phyloP scores from a whole-genome alignment of 1,140 invertebrate species.

The Chymomyza costata region DNA sequence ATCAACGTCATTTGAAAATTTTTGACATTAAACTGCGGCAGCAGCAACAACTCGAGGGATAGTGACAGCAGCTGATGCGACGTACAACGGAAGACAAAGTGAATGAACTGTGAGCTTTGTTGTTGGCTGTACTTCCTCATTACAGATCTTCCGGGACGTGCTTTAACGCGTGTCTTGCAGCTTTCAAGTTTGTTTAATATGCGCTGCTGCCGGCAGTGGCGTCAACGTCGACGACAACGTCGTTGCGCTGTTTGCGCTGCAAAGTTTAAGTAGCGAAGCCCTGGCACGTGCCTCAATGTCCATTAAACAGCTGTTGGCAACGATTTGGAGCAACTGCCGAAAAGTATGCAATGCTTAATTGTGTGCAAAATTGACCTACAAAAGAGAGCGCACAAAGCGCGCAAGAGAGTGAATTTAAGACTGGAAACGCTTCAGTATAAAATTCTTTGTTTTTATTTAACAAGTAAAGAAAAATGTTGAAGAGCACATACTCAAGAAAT shows the following conservation, averaged over 20 bases:
- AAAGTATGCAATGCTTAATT: conserved; percentile 40
- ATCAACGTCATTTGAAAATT: conserved; percentile 48
- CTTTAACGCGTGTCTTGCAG: conserved; percentile 51
- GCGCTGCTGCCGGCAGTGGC: conserved; percentile 21
- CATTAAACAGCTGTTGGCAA: too few species aligned
- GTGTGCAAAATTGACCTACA: conserved; percentile 42
- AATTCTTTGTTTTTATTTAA: conserved; percentile 48
- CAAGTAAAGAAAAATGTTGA: conserved; percentile 39
- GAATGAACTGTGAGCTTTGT: conserved; percentile 35
- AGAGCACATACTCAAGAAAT: too few species aligned
- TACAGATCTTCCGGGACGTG: conserved; percentile 48
- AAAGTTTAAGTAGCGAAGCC: conserved; percentile 10
- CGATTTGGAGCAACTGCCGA: too few species aligned
- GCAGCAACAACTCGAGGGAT: background rate
- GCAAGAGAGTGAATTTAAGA: conserved; percentile 27
- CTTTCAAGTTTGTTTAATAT: conserved; percentile 52
- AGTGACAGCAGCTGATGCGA: background rate
- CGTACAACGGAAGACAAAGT: conserved; percentile 6
- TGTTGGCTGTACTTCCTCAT: too few species aligned
- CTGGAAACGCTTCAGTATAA: too few species aligned
- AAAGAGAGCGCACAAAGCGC: background rate
- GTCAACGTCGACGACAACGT: too few species aligned
- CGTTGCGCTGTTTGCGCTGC: too few species aligned
- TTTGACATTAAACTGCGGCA: conserved; percentile 46
- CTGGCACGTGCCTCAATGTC: conserved; percentile 6